Evolutionary conservation across 2,113 vertebrate species (phyloP), one percentile per base, ranked within the genome.

Genomic region (Vicugna pacos): DNA sequence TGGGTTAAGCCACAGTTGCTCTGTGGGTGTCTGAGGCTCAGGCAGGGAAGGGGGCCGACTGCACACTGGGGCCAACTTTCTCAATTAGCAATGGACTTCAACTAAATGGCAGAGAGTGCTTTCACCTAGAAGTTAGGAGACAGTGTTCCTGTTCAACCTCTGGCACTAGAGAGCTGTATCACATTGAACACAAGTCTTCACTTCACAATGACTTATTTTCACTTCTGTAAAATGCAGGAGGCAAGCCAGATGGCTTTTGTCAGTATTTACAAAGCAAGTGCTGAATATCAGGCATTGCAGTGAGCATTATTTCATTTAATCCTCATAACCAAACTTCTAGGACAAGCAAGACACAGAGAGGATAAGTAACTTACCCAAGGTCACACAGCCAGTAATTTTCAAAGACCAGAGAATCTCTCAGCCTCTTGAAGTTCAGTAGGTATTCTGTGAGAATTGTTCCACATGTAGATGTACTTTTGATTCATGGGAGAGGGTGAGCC

Each of bases 241-340:
- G n/a, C 58, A 79, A 70, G 48, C 17, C 77, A 91, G 38, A 64
- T 80, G 73, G 30, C 22, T 93, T 88, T 60, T 75, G 54, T 48
- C n/a, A 26, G 28, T 30, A 75, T 50, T 64, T 58, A 79, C 30
- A 70, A 54, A 94, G 38, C 38, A 83, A 89, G 86, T 30, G 60
- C 26, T 42, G 28, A 87, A 5, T 62, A 24, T n/a, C 13, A 69
- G 82, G 16, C 32, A 52, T 15, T 54, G 7, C 28, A 46, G 35
- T 75, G 81, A 93, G 72, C 46, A 83, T 20, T 56, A 42, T 79
- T 89, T 93, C 22, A 64, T 69, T 84, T 94, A 79, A 60, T 60
- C 15, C 11, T 81, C 46, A 70, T 64, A 75, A 77, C 62, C 77
- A 75, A 69, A 8, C 14, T 75, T 92, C 92, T 88, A 70, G 54